A percentile compares a stretch with the other conserved stretches of the same genome.
Conservation (phyloP, 2,797 vertebrate species). For the Microchirus variegatus region DNA sequence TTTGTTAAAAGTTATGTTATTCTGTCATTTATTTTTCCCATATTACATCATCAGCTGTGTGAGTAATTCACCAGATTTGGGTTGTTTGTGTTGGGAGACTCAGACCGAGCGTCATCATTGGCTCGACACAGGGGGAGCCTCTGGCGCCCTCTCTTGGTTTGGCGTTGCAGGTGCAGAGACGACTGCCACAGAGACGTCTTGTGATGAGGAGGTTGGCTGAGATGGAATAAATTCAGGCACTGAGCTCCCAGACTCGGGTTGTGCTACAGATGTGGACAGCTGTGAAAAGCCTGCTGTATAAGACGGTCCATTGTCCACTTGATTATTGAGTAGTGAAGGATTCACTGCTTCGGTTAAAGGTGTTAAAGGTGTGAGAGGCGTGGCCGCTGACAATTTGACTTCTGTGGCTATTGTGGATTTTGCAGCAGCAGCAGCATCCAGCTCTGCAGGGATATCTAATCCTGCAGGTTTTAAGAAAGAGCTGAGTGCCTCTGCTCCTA, state of each 20-base stretch:
- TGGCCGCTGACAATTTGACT: constrained; percentile 31
- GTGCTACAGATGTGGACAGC: constrained; percentile 6
- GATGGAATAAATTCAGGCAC: constrained; percentile 17
- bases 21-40: neutral
- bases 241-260: constrained; percentile 27
- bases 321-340: constrained; percentile 15
- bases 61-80: neutral
- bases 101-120: constrained; percentile 12
- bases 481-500: constrained; percentile 14
- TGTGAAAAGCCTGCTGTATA: constrained; percentile 17
- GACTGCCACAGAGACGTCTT: constrained; percentile 16
- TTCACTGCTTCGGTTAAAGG: constrained; percentile 30
- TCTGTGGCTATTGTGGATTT: constrained; percentile 18
- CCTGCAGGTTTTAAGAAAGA: constrained; percentile 25
- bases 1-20: neutral
- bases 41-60: neutral
- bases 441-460: constrained; percentile 33
- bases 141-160: constrained; percentile 11
- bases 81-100: neutral
- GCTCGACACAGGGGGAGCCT: constrained; percentile 4
- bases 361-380: constrained; percentile 32
- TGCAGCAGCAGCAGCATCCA: constrained; percentile 2
- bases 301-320: constrained; percentile 36
- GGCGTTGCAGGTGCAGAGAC: constrained; percentile 16
- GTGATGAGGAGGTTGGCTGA: constrained; percentile 20